Base-by-base conservation (phyloP, 1,140 invertebrate species). In the Drosophila nebulosa region DNA sequence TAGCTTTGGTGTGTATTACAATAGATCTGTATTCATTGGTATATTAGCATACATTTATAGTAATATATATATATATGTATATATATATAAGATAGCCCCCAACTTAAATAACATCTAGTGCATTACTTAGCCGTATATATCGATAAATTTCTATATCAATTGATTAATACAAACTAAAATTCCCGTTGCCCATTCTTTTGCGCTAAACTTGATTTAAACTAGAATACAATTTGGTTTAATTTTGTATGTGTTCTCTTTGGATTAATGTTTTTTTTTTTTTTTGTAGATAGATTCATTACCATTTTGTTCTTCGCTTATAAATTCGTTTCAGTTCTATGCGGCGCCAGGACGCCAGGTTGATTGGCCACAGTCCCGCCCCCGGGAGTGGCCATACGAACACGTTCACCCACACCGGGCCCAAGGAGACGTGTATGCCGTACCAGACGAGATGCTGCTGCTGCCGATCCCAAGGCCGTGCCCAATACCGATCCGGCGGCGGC, bases 301-400 rank as follows among this genome's bases (percentile, higher is more conserved):
- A 52, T 2, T 5, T 14, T 27, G 16, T 14, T 27, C 46, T 63
- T 65, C 70, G 52, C 79, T 90, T 91, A 91, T 90, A 91, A 91
- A 91, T 91, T 91, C 90, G 90, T 91, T 91, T 91, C 90, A 91
- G 90, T 91, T 84, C 90, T 90, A 76, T 91, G 90, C 63, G 90
- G 89, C 42, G 80, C 73, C 63, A 74, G 61, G 59, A 60, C 71
- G 53, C 57, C 52, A 27, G 55, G 59, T 51, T 27, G 52, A 55
- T 24, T 63, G 21, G 72, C 68, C 36, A 89, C 84, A 18, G 69
- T 78, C 5, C 78, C 73, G 0, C 78, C 73, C 0, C 78, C 86
- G 0, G 85, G 84, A 21, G 69, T 68, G 32, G 81, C 78, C 70
- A 90, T 84, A 16, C 86, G 69, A 7, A 90, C 86, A 6, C 89